A percentile compares a stretch with the other conserved stretches of the same genome.
Conservation (phyloP, 1,140 invertebrate genomes). For the Conopomorpha cramerella region DNA sequence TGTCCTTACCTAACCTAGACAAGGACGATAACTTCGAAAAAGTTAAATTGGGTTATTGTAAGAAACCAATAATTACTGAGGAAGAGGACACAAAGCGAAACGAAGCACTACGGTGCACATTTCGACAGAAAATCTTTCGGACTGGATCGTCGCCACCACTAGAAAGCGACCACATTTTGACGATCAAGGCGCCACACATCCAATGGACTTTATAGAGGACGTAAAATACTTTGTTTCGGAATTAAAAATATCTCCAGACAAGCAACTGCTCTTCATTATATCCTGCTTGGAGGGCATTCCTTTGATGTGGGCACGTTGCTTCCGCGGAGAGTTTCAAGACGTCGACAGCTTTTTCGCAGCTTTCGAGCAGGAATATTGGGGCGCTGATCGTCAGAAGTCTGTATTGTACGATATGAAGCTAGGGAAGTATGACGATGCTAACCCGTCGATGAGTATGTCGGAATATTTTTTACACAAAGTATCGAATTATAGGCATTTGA, state of each 20-base stretch:
- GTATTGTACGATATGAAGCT: conserved; percentile 49
- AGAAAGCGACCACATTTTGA: conserved; percentile 44
- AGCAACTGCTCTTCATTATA: conserved; percentile 39
- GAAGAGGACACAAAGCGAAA: conserved; percentile 6
- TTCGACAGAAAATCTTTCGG: conserved; percentile 29
- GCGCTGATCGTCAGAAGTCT: conserved; percentile 38
- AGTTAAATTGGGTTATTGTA: too few species aligned
- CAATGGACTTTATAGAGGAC: conserved; percentile 45
- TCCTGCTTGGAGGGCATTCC: conserved; percentile 44
- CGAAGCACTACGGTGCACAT: conserved; percentile 18
- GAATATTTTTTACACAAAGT: conserved; percentile 52
- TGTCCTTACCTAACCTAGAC: conserved; percentile 47
- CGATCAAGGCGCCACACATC: conserved; percentile 39
- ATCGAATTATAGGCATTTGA: conserved; percentile 42
- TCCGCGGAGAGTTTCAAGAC: conserved; percentile 36
- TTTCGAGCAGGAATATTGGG: conserved; percentile 50
- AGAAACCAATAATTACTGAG: too few species aligned
- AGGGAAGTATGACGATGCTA: conserved; percentile 39
- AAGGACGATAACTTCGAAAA: conserved; percentile 28
- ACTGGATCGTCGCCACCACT: conserved; percentile 35
- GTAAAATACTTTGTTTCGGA: conserved; percentile 46
- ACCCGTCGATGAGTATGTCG: conserved; percentile 37
- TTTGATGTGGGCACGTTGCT: conserved; percentile 49
- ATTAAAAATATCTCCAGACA: conserved; percentile 30
- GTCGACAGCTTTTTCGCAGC: conserved; percentile 31